Percentiles rank a stretch among this genome's conserved stretches.
Conservation (phyloP, 2,113 vertebrate genomes). For the Mobula hypostoma region DNA sequence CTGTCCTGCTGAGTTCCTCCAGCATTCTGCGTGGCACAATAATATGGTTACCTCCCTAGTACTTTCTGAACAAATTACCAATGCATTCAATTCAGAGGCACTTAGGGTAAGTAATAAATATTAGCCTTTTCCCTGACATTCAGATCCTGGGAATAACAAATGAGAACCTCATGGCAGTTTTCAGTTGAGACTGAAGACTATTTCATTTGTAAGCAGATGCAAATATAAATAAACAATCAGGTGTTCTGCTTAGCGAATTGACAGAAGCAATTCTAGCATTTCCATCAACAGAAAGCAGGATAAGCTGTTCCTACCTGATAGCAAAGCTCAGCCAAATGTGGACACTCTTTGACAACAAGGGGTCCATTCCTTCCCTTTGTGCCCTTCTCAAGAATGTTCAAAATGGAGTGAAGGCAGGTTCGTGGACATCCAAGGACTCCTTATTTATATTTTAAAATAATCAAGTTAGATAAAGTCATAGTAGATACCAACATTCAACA, state of each 20-base stretch:
- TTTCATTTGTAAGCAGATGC: neutral
- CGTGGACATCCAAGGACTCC: constrained; percentile 90
- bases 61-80: no score
- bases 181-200: neutral
- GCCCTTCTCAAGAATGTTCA: constrained; percentile 86
- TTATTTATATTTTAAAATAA: constrained; percentile 45
- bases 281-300: neutral
- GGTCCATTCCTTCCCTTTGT: constrained; percentile 78
- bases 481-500: neutral
- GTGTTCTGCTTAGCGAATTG: neutral
- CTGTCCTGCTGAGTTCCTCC: no score
- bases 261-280: neutral
- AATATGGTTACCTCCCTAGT: no score
- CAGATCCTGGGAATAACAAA: no score
- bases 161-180: neutral
- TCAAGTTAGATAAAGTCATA: neutral
- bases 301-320: constrained; percentile 74
- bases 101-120: no score
- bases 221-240: neutral
- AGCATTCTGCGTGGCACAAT: no score
- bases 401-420: constrained; percentile 90
- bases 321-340: constrained; percentile 90
- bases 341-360: constrained; percentile 69
- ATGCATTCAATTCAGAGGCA: no score
- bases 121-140: no score